A percentile compares a stretch with the other conserved stretches of the same genome.
phyloP scores from a whole-genome alignment of 2,113 vertebrate genomes.

The Saguinus imperator region DNA sequence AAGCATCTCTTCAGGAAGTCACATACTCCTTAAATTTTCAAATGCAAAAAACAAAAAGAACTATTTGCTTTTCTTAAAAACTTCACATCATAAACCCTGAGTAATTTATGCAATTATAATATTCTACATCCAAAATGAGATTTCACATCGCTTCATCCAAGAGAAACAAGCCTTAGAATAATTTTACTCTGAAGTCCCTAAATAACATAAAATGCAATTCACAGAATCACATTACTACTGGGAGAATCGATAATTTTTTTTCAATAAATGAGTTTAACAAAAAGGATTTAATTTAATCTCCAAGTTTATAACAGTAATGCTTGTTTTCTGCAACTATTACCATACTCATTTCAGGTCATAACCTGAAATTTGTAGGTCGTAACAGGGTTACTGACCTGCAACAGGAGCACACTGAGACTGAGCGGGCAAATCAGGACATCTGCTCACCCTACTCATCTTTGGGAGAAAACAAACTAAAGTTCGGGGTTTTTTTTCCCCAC shows the following conservation, averaged over 20 bases:
- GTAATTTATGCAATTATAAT: constrained; percentile 60
- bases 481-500: neutral
- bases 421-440: neutral
- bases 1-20: constrained; percentile 8
- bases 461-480: neutral
- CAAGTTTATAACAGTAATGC: constrained; percentile 63
- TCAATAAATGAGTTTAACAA: constrained; percentile 71
- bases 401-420: neutral
- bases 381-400: neutral
- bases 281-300: constrained; percentile 75
- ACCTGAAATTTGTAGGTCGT: too few species aligned
- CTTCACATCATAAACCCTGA: constrained; percentile 23
- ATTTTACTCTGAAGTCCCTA: constrained; percentile 60
- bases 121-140: constrained; percentile 59
- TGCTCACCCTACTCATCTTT: neutral
- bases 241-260: constrained; percentile 63
- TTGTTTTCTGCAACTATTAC: constrained; percentile 60
- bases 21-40: constrained; percentile 20
- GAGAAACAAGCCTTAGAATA: constrained; percentile 35
- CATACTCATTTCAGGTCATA: constrained; percentile 44
- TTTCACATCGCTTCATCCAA: constrained; percentile 53
- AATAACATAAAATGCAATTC: constrained; percentile 68
- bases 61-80: constrained; percentile 38
- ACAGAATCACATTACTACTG: constrained; percentile 60
- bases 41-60: neutral